Percentiles rank a stretch among this genome's conserved stretches.
Evolutionary conservation across 1,140 invertebrate species (phyloP).

Genomic region (Drosophila santomea): DNA sequence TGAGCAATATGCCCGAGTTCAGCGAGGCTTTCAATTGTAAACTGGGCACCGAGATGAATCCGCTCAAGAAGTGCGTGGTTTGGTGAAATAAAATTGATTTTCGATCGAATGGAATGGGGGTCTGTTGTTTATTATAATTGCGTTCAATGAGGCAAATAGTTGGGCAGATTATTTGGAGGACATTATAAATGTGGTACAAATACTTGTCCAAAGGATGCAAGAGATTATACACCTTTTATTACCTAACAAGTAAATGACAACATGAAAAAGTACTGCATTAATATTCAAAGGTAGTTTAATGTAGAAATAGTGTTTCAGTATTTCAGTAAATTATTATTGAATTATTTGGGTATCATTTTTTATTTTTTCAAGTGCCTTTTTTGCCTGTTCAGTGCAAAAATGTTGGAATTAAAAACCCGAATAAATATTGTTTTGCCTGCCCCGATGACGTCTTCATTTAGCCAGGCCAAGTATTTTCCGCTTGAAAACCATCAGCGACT

Average conservation of each 20-base stretch:
- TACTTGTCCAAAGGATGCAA: too few species aligned
- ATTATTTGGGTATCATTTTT: background rate
- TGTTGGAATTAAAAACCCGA: background rate
- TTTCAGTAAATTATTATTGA: background rate
- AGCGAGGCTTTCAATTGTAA: slow-evolving; percentile 88
- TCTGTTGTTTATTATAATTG: background rate
- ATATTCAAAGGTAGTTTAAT: too few species aligned
- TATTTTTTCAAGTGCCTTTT: background rate
- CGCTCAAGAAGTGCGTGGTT: slow-evolving; percentile 87
- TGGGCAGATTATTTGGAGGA: background rate
- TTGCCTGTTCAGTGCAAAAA: too few species aligned
- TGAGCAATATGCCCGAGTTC: slow-evolving; percentile 89
- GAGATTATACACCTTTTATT: too few species aligned
- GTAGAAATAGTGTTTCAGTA: too few species aligned
- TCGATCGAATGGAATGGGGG: background rate
- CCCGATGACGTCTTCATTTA: slow-evolving; percentile 10
- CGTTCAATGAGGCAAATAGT: background rate
- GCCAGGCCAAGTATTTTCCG: background rate
- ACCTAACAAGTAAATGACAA: too few species aligned
- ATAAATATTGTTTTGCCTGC: background rate
- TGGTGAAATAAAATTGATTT: slow-evolving; percentile 63
- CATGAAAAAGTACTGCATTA: too few species aligned
- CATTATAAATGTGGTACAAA: too few species aligned
- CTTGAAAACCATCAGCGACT: background rate
- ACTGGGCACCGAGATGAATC: slow-evolving; percentile 88